These are phyloP conservation scores for Atethmia centrago DNA, from an alignment of 2,888 invertebrate genomes.

Conservation along the genomic window DNA sequence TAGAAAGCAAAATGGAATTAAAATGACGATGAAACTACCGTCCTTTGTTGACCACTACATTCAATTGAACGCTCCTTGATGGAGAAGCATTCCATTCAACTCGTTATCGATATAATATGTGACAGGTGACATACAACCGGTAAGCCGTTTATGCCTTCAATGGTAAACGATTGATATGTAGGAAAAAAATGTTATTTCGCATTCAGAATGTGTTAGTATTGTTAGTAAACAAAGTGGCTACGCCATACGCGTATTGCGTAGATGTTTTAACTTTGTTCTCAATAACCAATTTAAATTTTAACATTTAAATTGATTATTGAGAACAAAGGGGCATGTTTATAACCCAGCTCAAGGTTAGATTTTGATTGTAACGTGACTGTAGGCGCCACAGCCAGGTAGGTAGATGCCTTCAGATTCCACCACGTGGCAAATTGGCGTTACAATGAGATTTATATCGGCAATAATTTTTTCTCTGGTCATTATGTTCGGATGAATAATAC, in stretches of 20 bases:
- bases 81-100: constrained; percentile 74
- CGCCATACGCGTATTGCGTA: constrained; percentile 72
- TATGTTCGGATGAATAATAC: constrained; percentile 56
- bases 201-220: constrained; percentile 79
- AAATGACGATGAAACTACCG: constrained; percentile 47
- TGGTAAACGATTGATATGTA: constrained; percentile 79
- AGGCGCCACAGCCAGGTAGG: constrained; percentile 42
- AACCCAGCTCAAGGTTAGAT: constrained; percentile 65
- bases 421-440: constrained; percentile 64
- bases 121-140: constrained; percentile 86
- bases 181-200: constrained; percentile 74
- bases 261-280: too few species aligned
- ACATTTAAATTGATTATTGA: constrained; percentile 72
- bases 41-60: constrained; percentile 61
- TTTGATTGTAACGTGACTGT: constrained; percentile 58
- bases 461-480: constrained; percentile 58
- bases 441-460: constrained; percentile 56
- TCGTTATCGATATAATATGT: constrained; percentile 75
- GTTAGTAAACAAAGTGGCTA: constrained; percentile 78
- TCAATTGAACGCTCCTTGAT: constrained; percentile 38
- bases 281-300: too few species aligned
- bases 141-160: constrained; percentile 79
- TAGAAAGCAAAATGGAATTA: constrained; percentile 56
- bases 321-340: constrained; percentile 67
- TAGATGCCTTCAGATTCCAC: constrained; percentile 49